Conservation (phyloP, 1,140 invertebrate species). For the Brachionus rubens region DNA sequence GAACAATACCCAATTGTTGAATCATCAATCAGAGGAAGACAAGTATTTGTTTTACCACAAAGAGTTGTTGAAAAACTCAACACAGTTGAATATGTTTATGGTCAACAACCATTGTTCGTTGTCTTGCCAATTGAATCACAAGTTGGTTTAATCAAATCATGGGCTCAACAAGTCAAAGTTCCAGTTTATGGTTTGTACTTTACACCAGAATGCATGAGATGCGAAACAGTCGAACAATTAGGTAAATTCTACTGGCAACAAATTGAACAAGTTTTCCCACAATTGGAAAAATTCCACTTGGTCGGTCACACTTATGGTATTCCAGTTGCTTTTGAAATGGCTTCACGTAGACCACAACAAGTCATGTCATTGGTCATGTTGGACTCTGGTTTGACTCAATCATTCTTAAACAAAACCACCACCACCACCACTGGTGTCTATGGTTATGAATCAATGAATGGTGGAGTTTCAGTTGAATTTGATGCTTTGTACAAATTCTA, state of each 20-base stretch:
- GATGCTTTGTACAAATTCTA: constrained; percentile 37
- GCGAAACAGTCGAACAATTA: constrained; percentile 25
- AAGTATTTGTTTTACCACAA: not conserved
- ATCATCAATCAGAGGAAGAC: not conserved
- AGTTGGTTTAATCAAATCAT: not conserved
- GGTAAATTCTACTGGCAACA: constrained; percentile 36
- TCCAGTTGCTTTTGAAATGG: constrained; percentile 42
- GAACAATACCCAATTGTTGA: not conserved
- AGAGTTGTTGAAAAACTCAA: not conserved
- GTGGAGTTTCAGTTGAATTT: not conserved
- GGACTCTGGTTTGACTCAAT: constrained; percentile 30
- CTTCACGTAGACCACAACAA: constrained; percentile 13
- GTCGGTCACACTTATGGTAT: constrained; percentile 15
- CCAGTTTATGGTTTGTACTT: constrained; percentile 11
- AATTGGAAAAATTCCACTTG: constrained; percentile 13
- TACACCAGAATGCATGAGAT: constrained; percentile 13
- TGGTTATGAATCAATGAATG: too few species aligned
- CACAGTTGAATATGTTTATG: constrained; percentile 8
- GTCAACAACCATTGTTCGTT: constrained; percentile 36
- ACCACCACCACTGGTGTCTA: not conserved
- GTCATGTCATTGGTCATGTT: constrained; percentile 17
- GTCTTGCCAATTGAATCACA: constrained; percentile 8
- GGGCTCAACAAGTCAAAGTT: constrained; percentile 24
- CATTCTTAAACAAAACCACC: not conserved
- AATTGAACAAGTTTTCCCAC: constrained; percentile 24